phyloP scores from a whole-genome alignment of 92 coral and sea anemone species.

The Actinostola sp. region DNA sequence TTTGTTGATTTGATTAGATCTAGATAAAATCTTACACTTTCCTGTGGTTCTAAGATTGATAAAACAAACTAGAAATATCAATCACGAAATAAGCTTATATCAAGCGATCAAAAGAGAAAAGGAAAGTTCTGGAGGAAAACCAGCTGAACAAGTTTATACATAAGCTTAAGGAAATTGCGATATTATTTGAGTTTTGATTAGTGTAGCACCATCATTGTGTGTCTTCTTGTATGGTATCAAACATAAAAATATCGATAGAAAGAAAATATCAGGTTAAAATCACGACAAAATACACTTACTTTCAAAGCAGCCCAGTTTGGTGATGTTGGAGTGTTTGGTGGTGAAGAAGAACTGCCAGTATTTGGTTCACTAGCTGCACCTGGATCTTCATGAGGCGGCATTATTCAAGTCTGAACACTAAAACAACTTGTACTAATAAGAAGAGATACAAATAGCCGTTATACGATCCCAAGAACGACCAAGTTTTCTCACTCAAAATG shows the following conservation, averaged over 20 bases:
- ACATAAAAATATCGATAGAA: not conserved
- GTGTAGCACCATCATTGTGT: no score
- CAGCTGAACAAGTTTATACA: no score
- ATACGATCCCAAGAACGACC: not conserved
- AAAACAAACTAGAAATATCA: no score
- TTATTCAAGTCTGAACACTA: not conserved
- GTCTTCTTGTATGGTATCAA: not conserved
- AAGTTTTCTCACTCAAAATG: not conserved
- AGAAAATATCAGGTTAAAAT: not conserved
- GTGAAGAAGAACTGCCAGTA: not conserved
- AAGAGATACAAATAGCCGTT: not conserved
- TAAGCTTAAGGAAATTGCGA: no score
- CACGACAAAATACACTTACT: conserved; percentile 12
- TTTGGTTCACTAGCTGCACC: conserved; percentile 39
- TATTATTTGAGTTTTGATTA: no score
- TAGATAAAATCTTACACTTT: no score
- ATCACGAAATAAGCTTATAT: no score
- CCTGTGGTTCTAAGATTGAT: no score
- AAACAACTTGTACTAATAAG: not conserved
- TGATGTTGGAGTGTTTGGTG: conserved; percentile 13
- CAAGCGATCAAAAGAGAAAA: no score
- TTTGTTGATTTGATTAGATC: no score
- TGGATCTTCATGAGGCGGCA: conserved; percentile 52
- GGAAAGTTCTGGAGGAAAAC: no score
- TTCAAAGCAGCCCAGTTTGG: conserved; percentile 42